Evolutionary conservation across 2,888 invertebrate genomes (phyloP).

Genomic region (Napeogenes sylphis): DNA sequence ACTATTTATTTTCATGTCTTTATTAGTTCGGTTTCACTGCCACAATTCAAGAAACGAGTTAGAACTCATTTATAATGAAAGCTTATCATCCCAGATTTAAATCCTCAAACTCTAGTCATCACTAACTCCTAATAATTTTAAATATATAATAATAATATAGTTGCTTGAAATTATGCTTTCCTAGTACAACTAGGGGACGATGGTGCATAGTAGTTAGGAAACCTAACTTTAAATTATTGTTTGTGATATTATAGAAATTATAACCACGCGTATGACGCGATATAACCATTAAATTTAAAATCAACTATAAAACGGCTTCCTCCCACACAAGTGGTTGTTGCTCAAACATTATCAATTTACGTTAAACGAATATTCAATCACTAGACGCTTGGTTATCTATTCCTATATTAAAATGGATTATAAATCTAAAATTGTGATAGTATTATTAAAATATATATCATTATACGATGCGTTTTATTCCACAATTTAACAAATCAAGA

Average conservation of each 20-base stretch:
- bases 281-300: neutral
- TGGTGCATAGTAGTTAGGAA: neutral
- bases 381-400: neutral
- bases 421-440: conserved; percentile 1
- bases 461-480: neutral
- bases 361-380: neutral
- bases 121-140: too few species aligned
- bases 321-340: neutral
- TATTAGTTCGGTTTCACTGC: conserved; percentile 16
- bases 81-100: too few species aligned
- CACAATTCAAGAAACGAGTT: neutral
- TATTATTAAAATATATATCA: conserved; percentile 1
- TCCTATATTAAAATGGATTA: conserved; percentile 1
- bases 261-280: too few species aligned
- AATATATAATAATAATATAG: too few species aligned
- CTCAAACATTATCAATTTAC: neutral
- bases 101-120: too few species aligned
- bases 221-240: neutral
- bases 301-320: neutral
- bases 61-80: too few species aligned
- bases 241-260: neutral
- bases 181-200: neutral
- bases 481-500: conserved; percentile 72
- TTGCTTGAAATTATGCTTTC: too few species aligned
- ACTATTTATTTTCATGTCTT: neutral